Evolutionary conservation across 2,888 invertebrate genomes (phyloP).

Genomic region (Eupithecia dodoneata): DNA sequence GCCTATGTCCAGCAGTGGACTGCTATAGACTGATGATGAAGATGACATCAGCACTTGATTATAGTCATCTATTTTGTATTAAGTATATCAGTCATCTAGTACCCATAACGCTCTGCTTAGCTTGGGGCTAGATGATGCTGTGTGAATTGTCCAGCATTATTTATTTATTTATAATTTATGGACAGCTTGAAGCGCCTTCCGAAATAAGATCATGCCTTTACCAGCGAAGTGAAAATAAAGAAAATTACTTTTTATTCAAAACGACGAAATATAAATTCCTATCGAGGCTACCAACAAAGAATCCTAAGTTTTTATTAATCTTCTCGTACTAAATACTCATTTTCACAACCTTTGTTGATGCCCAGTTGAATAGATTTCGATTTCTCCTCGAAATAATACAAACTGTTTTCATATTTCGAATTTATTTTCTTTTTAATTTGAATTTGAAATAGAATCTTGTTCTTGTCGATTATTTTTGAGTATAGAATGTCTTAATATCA

Average conservation of each 20-base stretch:
- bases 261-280: slow-evolving; percentile 31
- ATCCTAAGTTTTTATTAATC: slow-evolving; percentile 30
- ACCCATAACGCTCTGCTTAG: no score
- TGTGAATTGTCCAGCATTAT: no score
- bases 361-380: slow-evolving; percentile 33
- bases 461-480: slow-evolving; percentile 28
- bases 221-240: slow-evolving; percentile 22
- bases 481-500: neutral
- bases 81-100: no score
- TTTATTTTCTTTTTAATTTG: slow-evolving; percentile 28
- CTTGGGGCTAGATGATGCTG: no score
- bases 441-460: slow-evolving; percentile 29
- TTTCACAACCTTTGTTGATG: slow-evolving; percentile 32
- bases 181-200: neutral
- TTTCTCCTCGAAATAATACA: neutral
- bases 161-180: no score
- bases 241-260: slow-evolving; percentile 33
- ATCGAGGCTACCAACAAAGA: slow-evolving; percentile 14
- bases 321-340: slow-evolving; percentile 33
- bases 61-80: no score
- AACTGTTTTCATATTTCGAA: neutral
- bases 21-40: no score
- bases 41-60: no score
- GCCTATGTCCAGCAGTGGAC: no score
- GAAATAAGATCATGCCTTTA: neutral